phyloP scores from a whole-genome alignment of 2,797 vertebrate genomes.

The Sebastes matsubarae region DNA sequence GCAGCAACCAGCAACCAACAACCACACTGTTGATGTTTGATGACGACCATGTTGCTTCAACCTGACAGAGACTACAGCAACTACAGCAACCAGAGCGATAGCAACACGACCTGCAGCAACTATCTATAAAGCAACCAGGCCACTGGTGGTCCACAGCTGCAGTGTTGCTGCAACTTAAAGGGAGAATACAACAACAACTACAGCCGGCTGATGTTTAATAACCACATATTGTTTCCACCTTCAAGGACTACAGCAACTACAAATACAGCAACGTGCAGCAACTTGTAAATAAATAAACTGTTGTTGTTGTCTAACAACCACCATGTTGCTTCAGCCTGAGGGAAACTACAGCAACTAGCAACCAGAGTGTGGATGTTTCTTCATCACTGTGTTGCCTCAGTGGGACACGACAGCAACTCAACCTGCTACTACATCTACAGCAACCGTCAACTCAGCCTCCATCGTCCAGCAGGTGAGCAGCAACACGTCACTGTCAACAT shows the following conservation, averaged over 20 bases:
- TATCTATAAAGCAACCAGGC: neutral
- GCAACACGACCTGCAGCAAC: neutral
- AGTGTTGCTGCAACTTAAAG: neutral
- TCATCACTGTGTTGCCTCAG: neutral
- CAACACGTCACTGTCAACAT: neutral
- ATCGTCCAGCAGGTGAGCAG: slow-evolving; percentile 32
- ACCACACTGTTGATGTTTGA: neutral
- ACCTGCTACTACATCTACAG: neutral
- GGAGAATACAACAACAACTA: neutral
- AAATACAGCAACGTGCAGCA: neutral
- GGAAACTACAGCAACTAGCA: neutral
- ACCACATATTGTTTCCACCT: neutral
- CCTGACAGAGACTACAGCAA: neutral
- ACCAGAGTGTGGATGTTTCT: neutral
- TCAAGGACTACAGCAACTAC: neutral
- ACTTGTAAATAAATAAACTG: neutral
- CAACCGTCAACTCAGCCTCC: neutral
- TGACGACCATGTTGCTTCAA: neutral
- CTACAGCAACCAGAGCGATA: neutral
- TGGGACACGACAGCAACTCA: neutral
- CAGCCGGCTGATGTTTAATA: neutral
- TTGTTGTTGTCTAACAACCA: neutral
- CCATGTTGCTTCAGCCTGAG: slow-evolving; percentile 25
- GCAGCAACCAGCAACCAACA: neutral
- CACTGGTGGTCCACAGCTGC: neutral